Percentiles rank a stretch among this genome's conserved stretches.
Conservation (phyloP, 2,888 invertebrate genomes). For the Petrolisthes manimaculis region DNA sequence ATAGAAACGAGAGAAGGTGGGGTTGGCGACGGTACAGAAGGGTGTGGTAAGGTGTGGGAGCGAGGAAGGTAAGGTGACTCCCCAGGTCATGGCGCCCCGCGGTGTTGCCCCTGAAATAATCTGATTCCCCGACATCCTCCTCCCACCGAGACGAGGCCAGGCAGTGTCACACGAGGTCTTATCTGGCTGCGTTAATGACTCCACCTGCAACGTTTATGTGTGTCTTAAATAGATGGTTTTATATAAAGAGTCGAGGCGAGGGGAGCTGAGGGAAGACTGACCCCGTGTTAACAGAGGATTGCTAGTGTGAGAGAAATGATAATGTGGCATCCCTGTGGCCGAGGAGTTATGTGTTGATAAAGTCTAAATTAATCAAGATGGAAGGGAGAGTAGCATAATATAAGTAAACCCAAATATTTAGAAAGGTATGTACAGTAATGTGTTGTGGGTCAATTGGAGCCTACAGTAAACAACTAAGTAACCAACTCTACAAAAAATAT, state of each 20-base stretch:
- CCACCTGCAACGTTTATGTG: neutral
- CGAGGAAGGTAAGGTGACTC: conserved; percentile 44
- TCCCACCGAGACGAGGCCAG: conserved; percentile 8
- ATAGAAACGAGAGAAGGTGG: neutral
- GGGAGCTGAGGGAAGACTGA: neutral
- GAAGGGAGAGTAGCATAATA: too few species aligned
- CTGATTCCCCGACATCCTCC: conserved; percentile 32
- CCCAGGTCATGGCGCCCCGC: conserved; percentile 42
- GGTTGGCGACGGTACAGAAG: neutral
- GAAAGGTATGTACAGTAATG: too few species aligned
- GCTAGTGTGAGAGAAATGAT: too few species aligned
- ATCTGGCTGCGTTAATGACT: conserved; percentile 33
- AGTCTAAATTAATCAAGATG: too few species aligned
- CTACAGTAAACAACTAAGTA: too few species aligned
- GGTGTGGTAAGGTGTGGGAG: neutral
- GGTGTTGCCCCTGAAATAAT: conserved; percentile 41
- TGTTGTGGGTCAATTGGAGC: too few species aligned
- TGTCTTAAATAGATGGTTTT: neutral
- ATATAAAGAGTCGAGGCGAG: neutral
- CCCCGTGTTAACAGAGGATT: neutral
- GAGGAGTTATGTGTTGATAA: too few species aligned
- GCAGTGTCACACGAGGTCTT: conserved; percentile 26
- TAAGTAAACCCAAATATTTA: too few species aligned
- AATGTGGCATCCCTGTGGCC: too few species aligned
- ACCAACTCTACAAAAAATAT: too few species aligned